phyloP scores from a whole-genome alignment of 1,140 invertebrate species.

The Tenebrio molitor region DNA sequence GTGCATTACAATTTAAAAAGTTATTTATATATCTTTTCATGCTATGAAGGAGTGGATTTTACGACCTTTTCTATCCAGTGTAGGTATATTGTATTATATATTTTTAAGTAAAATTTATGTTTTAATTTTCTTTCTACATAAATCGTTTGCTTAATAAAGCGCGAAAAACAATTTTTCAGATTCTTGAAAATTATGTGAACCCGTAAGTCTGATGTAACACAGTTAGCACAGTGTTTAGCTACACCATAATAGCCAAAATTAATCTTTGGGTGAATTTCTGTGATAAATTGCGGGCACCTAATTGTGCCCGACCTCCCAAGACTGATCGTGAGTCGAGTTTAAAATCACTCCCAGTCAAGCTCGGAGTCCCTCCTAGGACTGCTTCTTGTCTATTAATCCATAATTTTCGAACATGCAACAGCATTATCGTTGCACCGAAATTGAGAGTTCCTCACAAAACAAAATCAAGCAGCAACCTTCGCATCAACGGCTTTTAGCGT shows the following conservation, averaged over 20 bases:
- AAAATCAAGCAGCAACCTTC: too few relatives aligned
- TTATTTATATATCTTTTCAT: too few relatives aligned
- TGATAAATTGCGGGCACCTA: slow-evolving; percentile 35
- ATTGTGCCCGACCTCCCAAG: slow-evolving; percentile 37
- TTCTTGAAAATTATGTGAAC: slow-evolving; percentile 11
- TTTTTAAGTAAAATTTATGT: too few relatives aligned
- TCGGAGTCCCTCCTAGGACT: neutral
- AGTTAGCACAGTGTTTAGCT: slow-evolving; percentile 6
- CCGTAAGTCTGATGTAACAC: neutral
- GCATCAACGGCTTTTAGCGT: too few relatives aligned
- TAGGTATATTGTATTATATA: too few relatives aligned
- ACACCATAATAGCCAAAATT: slow-evolving; percentile 10
- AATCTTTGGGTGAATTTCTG: slow-evolving; percentile 35
- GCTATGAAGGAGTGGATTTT: too few relatives aligned
- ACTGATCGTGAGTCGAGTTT: slow-evolving; percentile 34
- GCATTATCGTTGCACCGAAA: too few relatives aligned
- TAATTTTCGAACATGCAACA: slow-evolving; percentile 3
- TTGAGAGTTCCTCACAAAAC: too few relatives aligned
- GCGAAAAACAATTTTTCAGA: slow-evolving; percentile 7
- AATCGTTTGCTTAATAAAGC: too few relatives aligned
- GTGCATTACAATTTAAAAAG: too few relatives aligned
- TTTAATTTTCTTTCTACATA: too few relatives aligned
- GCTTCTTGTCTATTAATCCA: slow-evolving; percentile 3
- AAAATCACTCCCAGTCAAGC: slow-evolving; percentile 15
- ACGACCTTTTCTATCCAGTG: too few relatives aligned